Evolutionary conservation across 1,140 invertebrate genomes (phyloP).

Genomic region (Propsilocerus akamusi): DNA sequence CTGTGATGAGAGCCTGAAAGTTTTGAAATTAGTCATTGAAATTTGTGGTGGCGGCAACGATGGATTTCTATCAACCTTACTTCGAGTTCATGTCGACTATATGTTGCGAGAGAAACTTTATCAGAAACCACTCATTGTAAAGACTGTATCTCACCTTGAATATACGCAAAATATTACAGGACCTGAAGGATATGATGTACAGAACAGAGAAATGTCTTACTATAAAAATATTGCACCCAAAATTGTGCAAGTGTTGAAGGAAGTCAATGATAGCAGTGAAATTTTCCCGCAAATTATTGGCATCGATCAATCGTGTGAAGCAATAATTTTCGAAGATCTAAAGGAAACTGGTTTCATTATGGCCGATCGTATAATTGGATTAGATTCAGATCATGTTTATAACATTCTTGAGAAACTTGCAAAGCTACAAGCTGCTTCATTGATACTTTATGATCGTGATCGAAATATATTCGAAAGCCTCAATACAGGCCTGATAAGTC

Average conservation of each 20-base stretch:
- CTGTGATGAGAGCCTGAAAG: too few species aligned
- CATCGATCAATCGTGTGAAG: slow-evolving; percentile 14
- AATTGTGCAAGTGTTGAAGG: slow-evolving; percentile 12
- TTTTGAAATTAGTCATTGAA: too few species aligned
- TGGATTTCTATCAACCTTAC: too few species aligned
- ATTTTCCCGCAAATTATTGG: slow-evolving; percentile 18
- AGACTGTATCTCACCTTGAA: too few species aligned
- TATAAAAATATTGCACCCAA: slow-evolving; percentile 19
- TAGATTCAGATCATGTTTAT: slow-evolving; percentile 29
- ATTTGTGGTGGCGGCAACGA: too few species aligned
- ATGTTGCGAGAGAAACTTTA: too few species aligned
- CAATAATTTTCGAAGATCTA: slow-evolving; percentile 20
- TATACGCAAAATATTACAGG: too few species aligned
- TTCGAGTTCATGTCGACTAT: too few species aligned
- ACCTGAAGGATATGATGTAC: slow-evolving; percentile 22
- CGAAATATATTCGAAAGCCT: too few species aligned
- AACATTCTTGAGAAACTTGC: slow-evolving; percentile 32
- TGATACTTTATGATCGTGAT: slow-evolving; percentile 19
- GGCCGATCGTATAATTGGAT: slow-evolving; percentile 28
- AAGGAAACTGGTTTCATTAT: slow-evolving; percentile 21
- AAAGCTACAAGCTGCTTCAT: slow-evolving; percentile 34
- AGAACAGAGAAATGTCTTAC: slow-evolving; percentile 18
- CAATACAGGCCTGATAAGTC: too few species aligned
- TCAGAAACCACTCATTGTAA: too few species aligned
- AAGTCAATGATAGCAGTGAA: slow-evolving; percentile 14